These are phyloP conservation scores for Plebejus argus DNA, from an alignment of 2,888 invertebrate species.

Conservation along the genomic window DNA sequence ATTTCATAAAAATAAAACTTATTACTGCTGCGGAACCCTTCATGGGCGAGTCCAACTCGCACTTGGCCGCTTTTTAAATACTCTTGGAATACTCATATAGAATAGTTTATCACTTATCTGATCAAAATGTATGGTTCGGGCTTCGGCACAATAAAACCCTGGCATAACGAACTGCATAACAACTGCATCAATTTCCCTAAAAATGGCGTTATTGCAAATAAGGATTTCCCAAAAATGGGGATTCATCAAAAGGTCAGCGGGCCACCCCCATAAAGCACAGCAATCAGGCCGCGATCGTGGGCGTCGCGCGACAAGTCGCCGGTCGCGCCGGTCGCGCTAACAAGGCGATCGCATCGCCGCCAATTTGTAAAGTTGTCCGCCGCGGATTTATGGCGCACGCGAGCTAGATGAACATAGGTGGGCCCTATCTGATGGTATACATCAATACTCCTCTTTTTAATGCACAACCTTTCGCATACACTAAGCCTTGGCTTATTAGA, in stretches of 20 bases:
- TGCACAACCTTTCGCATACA: neutral
- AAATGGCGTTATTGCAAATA: neutral
- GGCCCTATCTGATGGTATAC: slow-evolving; percentile 42
- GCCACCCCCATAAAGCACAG: slow-evolving; percentile 6
- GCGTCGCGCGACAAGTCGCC: slow-evolving; percentile 43
- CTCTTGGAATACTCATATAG: too few relatives aligned
- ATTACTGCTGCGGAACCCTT: too few relatives aligned
- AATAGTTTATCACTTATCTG: too few relatives aligned
- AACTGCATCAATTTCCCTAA: neutral
- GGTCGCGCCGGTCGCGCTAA: slow-evolving; percentile 55
- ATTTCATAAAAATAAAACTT: too few relatives aligned
- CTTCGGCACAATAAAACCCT: neutral
- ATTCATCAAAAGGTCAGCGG: neutral
- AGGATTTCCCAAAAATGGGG: neutral
- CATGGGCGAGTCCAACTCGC: too few relatives aligned
- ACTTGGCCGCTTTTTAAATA: too few relatives aligned
- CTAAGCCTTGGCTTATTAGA: neutral
- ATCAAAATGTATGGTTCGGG: neutral
- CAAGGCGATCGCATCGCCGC: slow-evolving; percentile 60
- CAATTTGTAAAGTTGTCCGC: slow-evolving; percentile 75
- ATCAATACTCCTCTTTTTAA: slow-evolving; percentile 13
- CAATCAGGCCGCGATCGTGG: neutral
- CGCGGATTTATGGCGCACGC: slow-evolving; percentile 72
- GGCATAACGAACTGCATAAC: neutral
- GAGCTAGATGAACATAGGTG: slow-evolving; percentile 60